Base-by-base conservation (phyloP, 2,888 invertebrate species). In the Drosophila setosimentum region DNA sequence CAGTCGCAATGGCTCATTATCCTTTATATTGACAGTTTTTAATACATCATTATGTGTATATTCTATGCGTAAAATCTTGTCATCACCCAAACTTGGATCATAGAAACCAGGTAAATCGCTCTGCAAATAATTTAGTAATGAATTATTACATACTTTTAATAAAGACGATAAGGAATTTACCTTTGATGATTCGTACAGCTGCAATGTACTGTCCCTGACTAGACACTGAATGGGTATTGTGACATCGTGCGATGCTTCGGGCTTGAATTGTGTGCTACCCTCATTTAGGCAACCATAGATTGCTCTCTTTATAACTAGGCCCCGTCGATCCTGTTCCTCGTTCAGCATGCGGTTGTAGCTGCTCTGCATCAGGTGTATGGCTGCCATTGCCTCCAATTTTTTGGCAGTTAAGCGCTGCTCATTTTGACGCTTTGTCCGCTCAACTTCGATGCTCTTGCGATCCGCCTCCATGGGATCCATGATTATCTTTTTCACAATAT, bases 51-150 rank as follows among this genome's bases (percentile, higher is more conserved):
- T 96, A 94, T 96, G 98, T 91, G 95, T 95, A 93, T 99, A 99
- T 87, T 97, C 96, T 78, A 99, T 95, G 61, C 96, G 95, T 30
- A 99, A 94, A 87, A 95, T 95, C 93, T 99, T 99, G 35, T 97
- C 96, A 86, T 99, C 98, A 0, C 98, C 98, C 61, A 97, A 95
- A 80, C 98, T 98, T 0, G 99, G 98, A 93, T 99, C 99, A 93
- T 97, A 99, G 94, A 99, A 99, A 35, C 99, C 99, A 16, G 99
- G 98, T 76, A 99, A 93, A 91, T 98, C 98, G 92, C 97, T 96
- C 99, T 99, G 93, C 71, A 40, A 83, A 73, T 70, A 77, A 55
- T 79, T 74, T 63, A 71, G 29, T 45, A 1, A 18, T 7, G 2
- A n/a, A 42, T 24, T 13, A n/a, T 13, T 10, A 35, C 6, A n/a